A percentile compares a stretch with the other conserved stretches of the same genome.
Evolutionary conservation across 1,140 invertebrate species (phyloP).

Genomic region (Mercenaria mercenaria): DNA sequence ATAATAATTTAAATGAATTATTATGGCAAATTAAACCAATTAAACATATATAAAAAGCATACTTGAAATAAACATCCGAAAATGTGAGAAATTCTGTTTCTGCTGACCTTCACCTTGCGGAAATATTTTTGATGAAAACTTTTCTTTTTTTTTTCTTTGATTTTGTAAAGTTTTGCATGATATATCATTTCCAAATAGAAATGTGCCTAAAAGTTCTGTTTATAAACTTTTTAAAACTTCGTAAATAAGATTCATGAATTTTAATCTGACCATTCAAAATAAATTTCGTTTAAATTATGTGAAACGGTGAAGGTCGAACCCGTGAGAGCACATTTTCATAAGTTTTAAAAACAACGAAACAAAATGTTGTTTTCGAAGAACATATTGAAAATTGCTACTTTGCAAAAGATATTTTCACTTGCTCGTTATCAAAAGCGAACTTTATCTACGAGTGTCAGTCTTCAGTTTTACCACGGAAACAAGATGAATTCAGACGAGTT

Average conservation of each 20-base stretch:
- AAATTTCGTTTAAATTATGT: too few relatives aligned
- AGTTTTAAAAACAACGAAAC: neutral
- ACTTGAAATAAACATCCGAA: too few relatives aligned
- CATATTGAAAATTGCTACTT: neutral
- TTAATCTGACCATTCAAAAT: too few relatives aligned
- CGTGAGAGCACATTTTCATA: neutral
- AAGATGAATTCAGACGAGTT: neutral
- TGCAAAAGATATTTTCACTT: neutral
- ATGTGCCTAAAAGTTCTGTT: too few relatives aligned
- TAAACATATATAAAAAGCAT: too few relatives aligned
- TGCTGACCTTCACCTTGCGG: conserved; percentile 37
- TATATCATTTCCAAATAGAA: too few relatives aligned
- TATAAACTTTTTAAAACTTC: too few relatives aligned
- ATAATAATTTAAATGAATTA: too few relatives aligned
- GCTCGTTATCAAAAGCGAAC: neutral
- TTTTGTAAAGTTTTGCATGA: too few relatives aligned
- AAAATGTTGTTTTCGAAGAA: neutral
- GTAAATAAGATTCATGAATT: too few relatives aligned
- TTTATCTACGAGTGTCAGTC: neutral
- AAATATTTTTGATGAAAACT: neutral
- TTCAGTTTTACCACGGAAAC: neutral
- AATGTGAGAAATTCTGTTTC: too few relatives aligned
- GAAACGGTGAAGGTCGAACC: conserved; percentile 43
- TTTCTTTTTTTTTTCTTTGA: neutral
- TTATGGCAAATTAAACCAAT: too few relatives aligned